Base-by-base conservation (phyloP, 2,888 invertebrate genomes). In the Rotaria macrura region DNA sequence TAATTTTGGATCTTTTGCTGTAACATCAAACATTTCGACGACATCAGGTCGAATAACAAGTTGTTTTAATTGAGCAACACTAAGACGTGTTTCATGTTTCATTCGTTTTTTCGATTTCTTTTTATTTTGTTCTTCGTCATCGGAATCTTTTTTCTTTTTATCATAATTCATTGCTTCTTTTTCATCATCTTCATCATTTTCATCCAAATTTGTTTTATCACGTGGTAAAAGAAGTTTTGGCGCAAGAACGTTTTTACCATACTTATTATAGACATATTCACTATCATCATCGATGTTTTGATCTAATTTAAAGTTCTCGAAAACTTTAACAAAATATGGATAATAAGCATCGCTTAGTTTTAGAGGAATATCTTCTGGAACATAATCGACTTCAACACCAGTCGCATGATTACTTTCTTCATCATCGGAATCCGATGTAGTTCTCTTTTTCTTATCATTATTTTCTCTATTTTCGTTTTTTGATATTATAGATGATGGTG, bases 1-100 rank as follows among this genome's bases (percentile, higher is more conserved):
- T 40, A 99, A 92, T 89, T 95, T 95, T 0, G 99, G 99, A 92
- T 99, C 99, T 47, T 96, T 93, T 0, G 98, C 97, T 0, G 98
- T 99, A 2, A 99, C 98, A 92, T 99, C 99, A 89, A 99, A 98
- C 98, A 99, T 99, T 92, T 99, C 99, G 4, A 99, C 99, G 20
- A 99, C 96, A 91, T 99, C 99, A 0, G 99, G 98, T 55, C 99
- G 93, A 40, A 93, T 93, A 0, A 98, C 98, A 38, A 91, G 89
- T 90, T 98, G 98, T 90, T 99, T 99, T 85, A 99, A 91, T 90
- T 98, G 97, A 0, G 99, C 98, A 9, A 99, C 97, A 87, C 96
- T 97, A 43, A 99, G 92, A 10, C 99, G 93, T 0, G 96, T 97
- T 85, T 97, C 90, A 5, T 49, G 29, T 84, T 85, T 85, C 17